These are phyloP conservation scores for Moxostoma hubbsi DNA, from an alignment of 2,797 vertebrate genomes.

Conservation along the genomic window DNA sequence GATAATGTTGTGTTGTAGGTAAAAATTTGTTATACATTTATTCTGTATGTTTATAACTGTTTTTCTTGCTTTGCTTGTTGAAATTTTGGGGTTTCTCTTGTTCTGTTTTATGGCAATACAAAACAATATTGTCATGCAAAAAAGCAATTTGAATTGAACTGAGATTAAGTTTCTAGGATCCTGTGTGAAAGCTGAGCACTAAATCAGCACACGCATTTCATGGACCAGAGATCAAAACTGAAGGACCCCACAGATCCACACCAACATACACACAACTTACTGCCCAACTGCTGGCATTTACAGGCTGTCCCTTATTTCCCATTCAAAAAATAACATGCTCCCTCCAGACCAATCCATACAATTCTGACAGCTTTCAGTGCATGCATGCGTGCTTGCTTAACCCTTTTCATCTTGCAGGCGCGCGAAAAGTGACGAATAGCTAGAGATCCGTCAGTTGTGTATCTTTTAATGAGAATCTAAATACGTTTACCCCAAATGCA, in stretches of 20 bases:
- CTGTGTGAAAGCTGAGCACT: too few relatives aligned
- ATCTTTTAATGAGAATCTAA: conserved; percentile 29
- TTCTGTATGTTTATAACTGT: too few relatives aligned
- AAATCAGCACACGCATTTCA: conserved; percentile 6
- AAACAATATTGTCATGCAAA: too few relatives aligned
- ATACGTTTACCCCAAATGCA: conserved; percentile 26
- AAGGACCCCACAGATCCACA: conserved; percentile 3
- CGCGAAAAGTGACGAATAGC: conserved; percentile 3
- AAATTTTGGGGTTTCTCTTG: too few relatives aligned
- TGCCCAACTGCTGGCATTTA: conserved; percentile 15
- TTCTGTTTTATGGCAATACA: too few relatives aligned
- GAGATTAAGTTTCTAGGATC: too few relatives aligned
- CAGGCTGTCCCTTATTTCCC: conserved; percentile 30
- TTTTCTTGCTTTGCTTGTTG: too few relatives aligned
- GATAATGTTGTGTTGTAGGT: too few relatives aligned
- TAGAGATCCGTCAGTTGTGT: conserved; percentile 25
- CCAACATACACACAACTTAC: conserved; percentile 12
- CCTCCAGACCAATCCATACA: conserved; percentile 39
- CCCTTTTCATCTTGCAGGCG: conserved; percentile 12
- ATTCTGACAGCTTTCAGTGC: conserved; percentile 38
- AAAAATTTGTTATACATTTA: too few relatives aligned
- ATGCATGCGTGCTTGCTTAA: conserved; percentile 7
- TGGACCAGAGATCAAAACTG: conserved; percentile 6
- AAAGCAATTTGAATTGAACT: too few relatives aligned
- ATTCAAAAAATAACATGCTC: conserved; percentile 46